phyloP scores from a whole-genome alignment of 2,113 vertebrate genomes.

The Bostrychus sinensis region DNA sequence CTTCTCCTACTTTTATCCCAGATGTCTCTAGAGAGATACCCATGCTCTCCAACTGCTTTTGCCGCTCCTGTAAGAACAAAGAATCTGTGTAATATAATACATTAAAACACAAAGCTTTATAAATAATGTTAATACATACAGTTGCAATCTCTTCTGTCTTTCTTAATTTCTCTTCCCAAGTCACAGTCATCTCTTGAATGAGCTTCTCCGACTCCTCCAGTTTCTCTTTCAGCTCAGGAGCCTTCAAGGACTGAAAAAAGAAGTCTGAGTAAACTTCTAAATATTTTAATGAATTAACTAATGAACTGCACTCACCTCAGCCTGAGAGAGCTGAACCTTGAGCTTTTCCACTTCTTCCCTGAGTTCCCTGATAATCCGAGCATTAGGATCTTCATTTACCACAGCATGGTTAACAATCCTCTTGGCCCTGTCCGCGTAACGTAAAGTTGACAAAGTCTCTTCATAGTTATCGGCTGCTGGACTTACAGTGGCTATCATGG shows the following conservation, averaged over 20 bases:
- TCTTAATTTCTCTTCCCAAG: conserved; percentile 97
- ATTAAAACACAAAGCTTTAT: not conserved
- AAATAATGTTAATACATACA: conserved; percentile 72
- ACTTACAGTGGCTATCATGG: conserved; percentile 98
- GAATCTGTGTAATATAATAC: not conserved
- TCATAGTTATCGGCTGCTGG: conserved; percentile 98
- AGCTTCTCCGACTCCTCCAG: conserved; percentile 97
- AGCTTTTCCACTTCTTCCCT: conserved; percentile 97
- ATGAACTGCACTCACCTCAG: conserved; percentile 82
- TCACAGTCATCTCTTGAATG: conserved; percentile 95
- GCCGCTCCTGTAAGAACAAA: conserved; percentile 85
- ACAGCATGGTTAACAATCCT: conserved; percentile 96
- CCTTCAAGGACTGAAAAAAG: conserved; percentile 90
- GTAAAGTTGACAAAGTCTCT: conserved; percentile 94
- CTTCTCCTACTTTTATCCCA: conserved; percentile 98
- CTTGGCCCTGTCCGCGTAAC: conserved; percentile 96
- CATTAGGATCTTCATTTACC: conserved; percentile 97
- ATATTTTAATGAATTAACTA: not conserved
- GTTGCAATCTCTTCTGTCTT: conserved; percentile 98
- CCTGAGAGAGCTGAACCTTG: conserved; percentile 92
- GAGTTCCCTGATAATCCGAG: conserved; percentile 94
- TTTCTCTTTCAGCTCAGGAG: conserved; percentile 96
- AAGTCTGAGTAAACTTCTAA: not conserved
- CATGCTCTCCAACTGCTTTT: conserved; percentile 98
- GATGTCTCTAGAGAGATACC: conserved; percentile 97